Conservation (phyloP, 2,797 vertebrate species). For the Dromococcyx pavoninus region DNA sequence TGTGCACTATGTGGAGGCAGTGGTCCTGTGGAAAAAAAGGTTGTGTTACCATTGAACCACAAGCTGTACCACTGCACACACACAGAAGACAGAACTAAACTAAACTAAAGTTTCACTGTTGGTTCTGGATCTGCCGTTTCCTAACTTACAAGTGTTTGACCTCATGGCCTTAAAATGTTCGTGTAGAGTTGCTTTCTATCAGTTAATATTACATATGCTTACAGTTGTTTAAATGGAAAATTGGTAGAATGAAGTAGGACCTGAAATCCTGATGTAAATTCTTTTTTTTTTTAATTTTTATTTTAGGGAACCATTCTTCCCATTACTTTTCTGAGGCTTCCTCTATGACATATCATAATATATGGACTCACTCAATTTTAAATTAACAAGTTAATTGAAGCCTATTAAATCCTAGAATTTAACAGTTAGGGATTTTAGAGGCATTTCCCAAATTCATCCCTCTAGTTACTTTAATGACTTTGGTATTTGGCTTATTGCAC, state of each 20-base stretch:
- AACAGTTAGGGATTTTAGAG: not conserved
- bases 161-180: not conserved
- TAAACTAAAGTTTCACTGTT: not conserved
- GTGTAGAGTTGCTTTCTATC: not conserved
- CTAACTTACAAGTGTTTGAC: not conserved
- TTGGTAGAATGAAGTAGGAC: not conserved
- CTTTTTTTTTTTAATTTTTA: not conserved
- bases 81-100: not conserved
- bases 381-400: slow-evolving; percentile 10
- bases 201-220: not conserved
- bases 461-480: slow-evolving; percentile 9
- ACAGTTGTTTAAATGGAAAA: not conserved
- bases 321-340: not conserved
- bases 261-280: not conserved
- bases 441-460: not conserved
- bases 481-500: slow-evolving; percentile 9
- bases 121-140: not conserved
- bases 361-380: not conserved
- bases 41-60: not conserved
- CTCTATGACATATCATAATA: not conserved
- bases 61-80: not conserved
- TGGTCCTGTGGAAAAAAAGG: not conserved
- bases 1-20: not conserved
- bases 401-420: not conserved
- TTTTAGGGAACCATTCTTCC: not conserved